phyloP scores from a whole-genome alignment of 2,797 vertebrate species.

The Phoxinus dragarum region DNA sequence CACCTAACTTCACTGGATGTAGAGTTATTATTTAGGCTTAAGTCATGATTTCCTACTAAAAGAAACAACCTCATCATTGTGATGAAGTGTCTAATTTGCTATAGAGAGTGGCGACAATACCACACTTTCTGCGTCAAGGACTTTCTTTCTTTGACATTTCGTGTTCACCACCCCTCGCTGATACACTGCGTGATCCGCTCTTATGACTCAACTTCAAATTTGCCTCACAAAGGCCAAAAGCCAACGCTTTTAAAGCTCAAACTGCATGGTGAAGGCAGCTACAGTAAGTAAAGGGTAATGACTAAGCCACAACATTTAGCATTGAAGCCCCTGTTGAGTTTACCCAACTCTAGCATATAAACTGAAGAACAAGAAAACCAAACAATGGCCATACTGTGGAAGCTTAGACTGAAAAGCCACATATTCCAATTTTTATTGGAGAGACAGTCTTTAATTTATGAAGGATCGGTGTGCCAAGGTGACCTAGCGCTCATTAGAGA shows the following conservation, averaged over 20 bases:
- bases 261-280: slow-evolving; percentile 6
- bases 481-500: slow-evolving; percentile 32
- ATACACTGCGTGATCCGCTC: slow-evolving; percentile 51
- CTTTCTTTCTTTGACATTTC: slow-evolving; percentile 58
- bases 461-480: slow-evolving; percentile 3
- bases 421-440: slow-evolving; percentile 3
- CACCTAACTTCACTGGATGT: background rate
- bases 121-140: slow-evolving; percentile 22
- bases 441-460: slow-evolving; percentile 28
- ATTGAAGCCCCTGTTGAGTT: slow-evolving; percentile 8
- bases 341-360: background rate
- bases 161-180: slow-evolving; percentile 52
- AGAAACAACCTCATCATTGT: slow-evolving; percentile 30
- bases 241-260: slow-evolving; percentile 38
- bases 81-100: slow-evolving; percentile 40
- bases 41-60: background rate
- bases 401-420: background rate
- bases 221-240: slow-evolving; percentile 53
- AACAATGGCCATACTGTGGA: background rate
- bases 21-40: background rate
- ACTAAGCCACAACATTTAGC: slow-evolving; percentile 42
- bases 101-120: slow-evolving; percentile 33
- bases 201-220: slow-evolving; percentile 59
- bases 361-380: background rate
- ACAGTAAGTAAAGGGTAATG: slow-evolving; percentile 38